phyloP scores from a whole-genome alignment of 2,797 vertebrate species.

The Sciurus carolinensis region DNA sequence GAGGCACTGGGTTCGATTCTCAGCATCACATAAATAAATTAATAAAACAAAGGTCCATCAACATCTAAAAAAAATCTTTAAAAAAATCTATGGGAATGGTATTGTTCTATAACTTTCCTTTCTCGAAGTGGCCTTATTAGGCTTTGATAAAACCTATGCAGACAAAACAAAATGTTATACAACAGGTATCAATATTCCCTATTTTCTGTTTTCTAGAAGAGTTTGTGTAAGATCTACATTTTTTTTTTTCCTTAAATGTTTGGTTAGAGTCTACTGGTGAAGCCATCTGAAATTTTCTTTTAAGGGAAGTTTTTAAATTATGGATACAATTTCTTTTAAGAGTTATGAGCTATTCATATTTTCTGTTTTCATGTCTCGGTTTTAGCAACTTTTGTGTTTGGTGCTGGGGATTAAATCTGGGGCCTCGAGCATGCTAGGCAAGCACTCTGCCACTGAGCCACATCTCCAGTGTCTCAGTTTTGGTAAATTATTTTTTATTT shows the following conservation, averaged over 20 bases:
- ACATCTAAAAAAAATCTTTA: neutral
- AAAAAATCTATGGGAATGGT: neutral
- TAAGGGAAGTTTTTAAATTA: constrained; percentile 41
- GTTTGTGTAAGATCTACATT: constrained; percentile 15
- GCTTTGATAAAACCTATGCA: neutral
- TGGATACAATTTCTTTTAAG: constrained; percentile 15
- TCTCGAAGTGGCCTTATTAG: neutral
- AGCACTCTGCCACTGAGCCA: too few species aligned
- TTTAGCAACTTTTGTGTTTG: neutral
- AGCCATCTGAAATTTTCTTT: constrained; percentile 41
- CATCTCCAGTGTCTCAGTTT: neutral
- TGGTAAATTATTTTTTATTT: neutral
- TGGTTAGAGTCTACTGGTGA: constrained; percentile 33
- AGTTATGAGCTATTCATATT: neutral
- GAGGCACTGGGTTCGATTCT: too few species aligned
- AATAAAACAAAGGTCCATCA: too few species aligned
- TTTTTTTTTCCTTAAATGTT: constrained; percentile 34
- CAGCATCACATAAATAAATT: too few species aligned
- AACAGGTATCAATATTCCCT: neutral
- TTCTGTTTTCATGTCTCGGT: constrained; percentile 17
- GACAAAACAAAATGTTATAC: neutral
- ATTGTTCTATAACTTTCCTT: neutral
- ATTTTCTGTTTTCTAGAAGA: constrained; percentile 45
- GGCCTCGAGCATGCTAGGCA: too few species aligned
- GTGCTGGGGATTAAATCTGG: too few species aligned